These are phyloP conservation scores for Wasmannia auropunctata DNA, from an alignment of 1,140 invertebrate genomes.

Conservation along the genomic window DNA sequence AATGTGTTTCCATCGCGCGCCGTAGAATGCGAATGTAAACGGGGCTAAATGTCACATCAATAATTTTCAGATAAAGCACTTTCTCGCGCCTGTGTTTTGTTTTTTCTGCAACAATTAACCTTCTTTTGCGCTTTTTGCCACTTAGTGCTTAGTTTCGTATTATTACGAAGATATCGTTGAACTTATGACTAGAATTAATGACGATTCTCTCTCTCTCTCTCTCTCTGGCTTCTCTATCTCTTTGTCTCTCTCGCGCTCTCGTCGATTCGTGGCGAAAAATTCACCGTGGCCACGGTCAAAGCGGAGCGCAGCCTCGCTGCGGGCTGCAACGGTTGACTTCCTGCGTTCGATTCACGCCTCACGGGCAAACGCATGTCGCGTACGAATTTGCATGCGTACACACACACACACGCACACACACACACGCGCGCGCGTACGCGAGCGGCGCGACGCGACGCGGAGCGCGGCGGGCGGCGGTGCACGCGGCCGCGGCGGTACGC, in stretches of 20 bases:
- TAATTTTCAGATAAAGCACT: constrained; percentile 13
- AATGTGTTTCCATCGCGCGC: not conserved
- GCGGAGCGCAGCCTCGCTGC: not conserved
- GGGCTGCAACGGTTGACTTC: constrained; percentile 52
- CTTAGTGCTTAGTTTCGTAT: not conserved
- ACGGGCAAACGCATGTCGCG: constrained; percentile 61
- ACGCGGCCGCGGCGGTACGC: not conserved
- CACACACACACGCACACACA: constrained; percentile 39
- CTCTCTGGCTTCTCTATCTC: not conserved
- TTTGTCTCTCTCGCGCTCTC: not conserved
- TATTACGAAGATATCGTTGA: not conserved
- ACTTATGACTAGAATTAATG: not conserved
- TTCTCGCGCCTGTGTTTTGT: not conserved
- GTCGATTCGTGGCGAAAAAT: constrained; percentile 9
- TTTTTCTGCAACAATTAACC: not conserved
- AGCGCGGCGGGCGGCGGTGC: not conserved
- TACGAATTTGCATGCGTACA: constrained; percentile 66
- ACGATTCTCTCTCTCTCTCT: not conserved
- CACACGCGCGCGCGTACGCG: too few relatives aligned
- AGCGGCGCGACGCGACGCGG: too few relatives aligned
- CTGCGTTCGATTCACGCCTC: constrained; percentile 62
- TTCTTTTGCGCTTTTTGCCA: not conserved
- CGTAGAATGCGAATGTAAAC: not conserved
- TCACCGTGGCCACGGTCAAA: constrained; percentile 15
- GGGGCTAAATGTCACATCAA: not conserved